A percentile compares a stretch with the other conserved stretches of the same genome.
Evolutionary conservation across 2,797 vertebrate species (phyloP).

Genomic region (Sarcophilus harrisii): DNA sequence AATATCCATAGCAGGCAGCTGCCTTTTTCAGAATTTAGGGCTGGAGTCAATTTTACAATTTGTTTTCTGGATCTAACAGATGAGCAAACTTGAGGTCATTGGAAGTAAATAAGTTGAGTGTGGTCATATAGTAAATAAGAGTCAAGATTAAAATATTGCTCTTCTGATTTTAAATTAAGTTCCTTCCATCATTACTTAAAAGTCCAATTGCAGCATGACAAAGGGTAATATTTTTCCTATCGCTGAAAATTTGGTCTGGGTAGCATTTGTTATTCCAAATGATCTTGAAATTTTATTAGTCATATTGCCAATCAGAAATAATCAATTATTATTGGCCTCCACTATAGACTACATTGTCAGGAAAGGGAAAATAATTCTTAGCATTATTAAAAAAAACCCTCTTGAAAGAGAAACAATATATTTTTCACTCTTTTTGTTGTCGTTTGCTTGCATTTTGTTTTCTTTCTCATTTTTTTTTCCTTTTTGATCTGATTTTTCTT

Average conservation of each 20-base stretch:
- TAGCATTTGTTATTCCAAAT: background rate
- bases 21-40: background rate
- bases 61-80: background rate
- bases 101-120: background rate
- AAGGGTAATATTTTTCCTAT: background rate
- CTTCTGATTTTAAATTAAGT: background rate
- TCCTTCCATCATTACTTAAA: background rate
- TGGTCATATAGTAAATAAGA: background rate
- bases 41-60: background rate
- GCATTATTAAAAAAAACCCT: background rate
- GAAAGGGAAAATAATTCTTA: constrained; percentile 15
- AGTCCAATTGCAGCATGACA: background rate
- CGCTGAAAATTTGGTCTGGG: background rate
- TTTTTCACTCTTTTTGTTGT: no score
- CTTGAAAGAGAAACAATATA: background rate
- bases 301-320: background rate
- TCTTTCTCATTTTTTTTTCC: no score
- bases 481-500: no score
- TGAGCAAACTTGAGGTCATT: background rate
- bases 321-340: background rate
- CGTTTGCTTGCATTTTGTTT: no score
- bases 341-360: background rate
- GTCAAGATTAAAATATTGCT: background rate
- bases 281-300: constrained; percentile 2
- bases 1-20: background rate